Evolutionary conservation across 2,797 vertebrate genomes (phyloP).

Genomic region (Taenioides sp.): DNA sequence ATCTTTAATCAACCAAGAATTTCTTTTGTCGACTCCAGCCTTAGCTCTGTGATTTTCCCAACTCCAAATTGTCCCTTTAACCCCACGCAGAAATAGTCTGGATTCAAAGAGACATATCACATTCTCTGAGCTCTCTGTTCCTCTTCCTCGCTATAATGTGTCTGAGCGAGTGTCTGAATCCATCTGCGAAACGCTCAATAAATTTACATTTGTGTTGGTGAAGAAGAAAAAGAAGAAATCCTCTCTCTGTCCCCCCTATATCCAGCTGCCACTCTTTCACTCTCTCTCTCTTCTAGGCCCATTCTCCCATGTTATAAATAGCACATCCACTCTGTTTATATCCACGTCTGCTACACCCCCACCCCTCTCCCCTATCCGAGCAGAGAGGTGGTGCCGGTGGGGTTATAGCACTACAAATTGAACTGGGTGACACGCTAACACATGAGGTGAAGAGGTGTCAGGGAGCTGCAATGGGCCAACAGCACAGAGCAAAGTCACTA

Average conservation of each 20-base stretch:
- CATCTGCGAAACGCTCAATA: constrained; percentile 20
- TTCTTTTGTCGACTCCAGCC: too few species aligned
- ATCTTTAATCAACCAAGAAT: too few species aligned
- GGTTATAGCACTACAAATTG: constrained; percentile 15
- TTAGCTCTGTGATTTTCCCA: too few species aligned
- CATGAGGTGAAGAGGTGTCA: constrained; percentile 3
- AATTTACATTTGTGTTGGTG: constrained; percentile 17
- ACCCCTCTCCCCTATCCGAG: not conserved
- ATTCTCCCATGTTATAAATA: constrained; percentile 39
- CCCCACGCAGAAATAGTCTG: not conserved
- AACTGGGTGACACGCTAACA: constrained; percentile 7
- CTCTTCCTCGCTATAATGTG: not conserved
- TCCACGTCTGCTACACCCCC: constrained; percentile 19
- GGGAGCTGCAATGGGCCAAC: not conserved
- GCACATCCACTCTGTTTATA: constrained; percentile 18
- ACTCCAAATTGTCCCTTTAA: not conserved
- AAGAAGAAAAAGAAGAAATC: constrained; percentile 25
- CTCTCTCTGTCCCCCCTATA: constrained; percentile 13
- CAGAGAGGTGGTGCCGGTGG: not conserved
- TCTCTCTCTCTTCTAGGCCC: constrained; percentile 8
- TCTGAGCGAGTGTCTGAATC: not conserved
- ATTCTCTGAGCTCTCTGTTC: not conserved
- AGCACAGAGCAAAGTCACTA: constrained; percentile 7
- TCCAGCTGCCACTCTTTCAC: constrained; percentile 14
- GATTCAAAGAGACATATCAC: constrained; percentile 8